Base-by-base conservation (phyloP, 1,140 invertebrate species). In the Euglossa dilemma region DNA sequence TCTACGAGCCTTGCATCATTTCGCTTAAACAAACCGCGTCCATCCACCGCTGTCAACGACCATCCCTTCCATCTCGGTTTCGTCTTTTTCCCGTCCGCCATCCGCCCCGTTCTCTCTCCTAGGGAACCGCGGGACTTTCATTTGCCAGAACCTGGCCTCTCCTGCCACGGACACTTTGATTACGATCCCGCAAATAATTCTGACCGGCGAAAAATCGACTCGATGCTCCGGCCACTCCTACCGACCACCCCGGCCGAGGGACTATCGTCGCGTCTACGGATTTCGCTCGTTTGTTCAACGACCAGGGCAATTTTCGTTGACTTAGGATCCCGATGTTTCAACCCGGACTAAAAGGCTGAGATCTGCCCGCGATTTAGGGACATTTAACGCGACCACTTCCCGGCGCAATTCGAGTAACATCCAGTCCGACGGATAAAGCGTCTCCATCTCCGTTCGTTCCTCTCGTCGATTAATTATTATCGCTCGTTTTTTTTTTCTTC, bases 11-110 rank as follows among this genome's bases (percentile, higher is more conserved):
- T 67, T 73, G 87, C 86, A 84, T 91, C 90, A 87, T 93, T 92
- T 92, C 90, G 92, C 92, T 93, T 92, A 92, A 93, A 91, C 90
- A 92, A 91, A 85, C 85, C 85, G 85, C 89, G 88, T 83, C 61
- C 76, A 72, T 89, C 72, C 72, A 64, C 66, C 74, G 72, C 75
- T 61, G 54, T 59, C 61, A 67, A 67, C 78, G 56, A 70, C 66
- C 56, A 50, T 18, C 76, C 73, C 84, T 69, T 67, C 81, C 59
- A 87, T 80, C 73, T 69, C 57, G 54, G 52, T 64, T 54, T 45
- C 66, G 57, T 78, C 79, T 63, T 80, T 87, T 72, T 66, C 36
- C 76, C 70, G 57, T 43, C 74, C 47, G 14, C 36, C 54, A 36
- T 57, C 57, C 28, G 23, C 47, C 61, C 45, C 59, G 18, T 11